A percentile compares a stretch with the other conserved stretches of the same genome.
phyloP scores from a whole-genome alignment of 2,888 invertebrate species.

The Hypena proboscidalis region DNA sequence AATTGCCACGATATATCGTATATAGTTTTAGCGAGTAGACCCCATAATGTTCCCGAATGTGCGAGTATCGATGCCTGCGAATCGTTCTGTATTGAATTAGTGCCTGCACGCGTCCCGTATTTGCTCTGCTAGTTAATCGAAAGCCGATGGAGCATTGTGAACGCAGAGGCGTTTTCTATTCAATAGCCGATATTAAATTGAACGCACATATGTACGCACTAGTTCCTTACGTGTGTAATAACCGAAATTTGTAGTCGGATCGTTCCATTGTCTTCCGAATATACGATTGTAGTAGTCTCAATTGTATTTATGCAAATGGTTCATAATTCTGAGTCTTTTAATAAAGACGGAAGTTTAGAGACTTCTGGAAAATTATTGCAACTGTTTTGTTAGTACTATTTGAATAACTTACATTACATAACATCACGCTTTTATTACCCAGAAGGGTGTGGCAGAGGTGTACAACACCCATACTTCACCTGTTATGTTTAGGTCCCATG shows the following conservation, averaged over 20 bases:
- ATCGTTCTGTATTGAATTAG: conserved; percentile 75
- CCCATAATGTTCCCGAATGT: conserved; percentile 66
- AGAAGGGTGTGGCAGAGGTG: no score
- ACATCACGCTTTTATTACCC: no score
- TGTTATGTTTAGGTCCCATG: no score
- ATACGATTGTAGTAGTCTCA: conserved; percentile 16
- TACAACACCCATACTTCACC: no score
- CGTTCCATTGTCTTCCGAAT: conserved; percentile 33
- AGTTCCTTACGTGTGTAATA: conserved; percentile 62
- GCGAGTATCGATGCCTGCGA: conserved; percentile 69
- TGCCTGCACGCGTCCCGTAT: conserved; percentile 71
- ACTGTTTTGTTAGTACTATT: no score
- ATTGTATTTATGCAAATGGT: conserved; percentile 34
- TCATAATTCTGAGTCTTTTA: conserved; percentile 11
- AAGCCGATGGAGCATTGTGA: conserved; percentile 79
- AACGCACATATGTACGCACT: conserved; percentile 55
- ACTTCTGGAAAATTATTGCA: neutral
- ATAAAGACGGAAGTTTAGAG: neutral
- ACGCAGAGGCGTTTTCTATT: conserved; percentile 73
- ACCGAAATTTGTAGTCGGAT: conserved; percentile 51
- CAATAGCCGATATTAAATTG: conserved; percentile 72
- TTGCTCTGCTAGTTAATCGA: conserved; percentile 81
- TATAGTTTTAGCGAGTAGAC: conserved; percentile 36
- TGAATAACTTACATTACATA: no score
- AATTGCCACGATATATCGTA: no score